Evolutionary conservation across 2,113 vertebrate species (phyloP).

Genomic region (Protobothrops mucrosquamatus): DNA sequence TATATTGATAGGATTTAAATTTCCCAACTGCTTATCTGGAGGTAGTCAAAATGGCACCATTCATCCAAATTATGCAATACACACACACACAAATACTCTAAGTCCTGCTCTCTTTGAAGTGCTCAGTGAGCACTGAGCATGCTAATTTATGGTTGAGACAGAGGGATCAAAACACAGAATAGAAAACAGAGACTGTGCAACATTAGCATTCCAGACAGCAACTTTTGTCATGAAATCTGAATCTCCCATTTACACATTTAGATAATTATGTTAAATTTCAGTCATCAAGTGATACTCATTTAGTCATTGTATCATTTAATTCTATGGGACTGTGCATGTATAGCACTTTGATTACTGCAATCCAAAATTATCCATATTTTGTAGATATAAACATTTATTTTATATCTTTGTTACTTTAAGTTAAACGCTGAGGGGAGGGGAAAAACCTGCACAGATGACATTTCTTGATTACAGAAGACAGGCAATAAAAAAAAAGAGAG

Average conservation of each 20-base stretch:
- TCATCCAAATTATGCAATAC: not conserved
- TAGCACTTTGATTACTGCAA: not conserved
- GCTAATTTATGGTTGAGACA: not conserved
- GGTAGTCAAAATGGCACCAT: not conserved
- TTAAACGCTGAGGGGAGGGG: not conserved
- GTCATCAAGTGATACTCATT: not conserved
- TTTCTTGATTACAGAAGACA: constrained; percentile 25
- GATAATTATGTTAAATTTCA: not conserved
- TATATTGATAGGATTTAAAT: not conserved
- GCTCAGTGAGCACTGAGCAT: not conserved
- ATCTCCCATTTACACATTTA: not conserved
- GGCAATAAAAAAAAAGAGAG: constrained; percentile 2
- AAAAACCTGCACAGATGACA: not conserved
- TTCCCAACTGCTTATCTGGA: not conserved
- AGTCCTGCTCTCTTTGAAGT: not conserved
- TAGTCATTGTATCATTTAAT: not conserved
- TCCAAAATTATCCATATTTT: not conserved
- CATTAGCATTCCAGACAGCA: not conserved
- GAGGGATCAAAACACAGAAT: not conserved
- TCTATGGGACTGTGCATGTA: not conserved
- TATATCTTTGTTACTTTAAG: constrained; percentile 24
- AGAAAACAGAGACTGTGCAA: not conserved
- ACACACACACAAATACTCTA: not conserved
- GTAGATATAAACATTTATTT: not conserved
- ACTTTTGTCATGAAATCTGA: not conserved